Conservation (phyloP, 2,113 vertebrate species). For the Pseudorectes ferrugineus region DNA sequence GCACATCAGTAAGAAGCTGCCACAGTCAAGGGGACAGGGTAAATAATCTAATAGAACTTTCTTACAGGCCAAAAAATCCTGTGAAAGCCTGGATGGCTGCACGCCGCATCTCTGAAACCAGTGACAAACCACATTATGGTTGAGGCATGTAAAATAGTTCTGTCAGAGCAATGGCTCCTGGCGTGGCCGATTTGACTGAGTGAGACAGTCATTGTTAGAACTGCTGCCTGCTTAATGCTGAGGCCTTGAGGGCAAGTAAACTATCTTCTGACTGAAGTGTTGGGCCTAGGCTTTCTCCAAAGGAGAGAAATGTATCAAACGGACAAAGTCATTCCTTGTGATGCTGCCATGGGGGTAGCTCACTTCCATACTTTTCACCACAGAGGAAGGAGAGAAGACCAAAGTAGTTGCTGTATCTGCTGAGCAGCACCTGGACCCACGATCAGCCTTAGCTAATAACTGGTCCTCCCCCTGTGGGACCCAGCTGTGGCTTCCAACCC, state of each 20-base stretch:
- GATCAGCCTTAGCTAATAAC: neutral
- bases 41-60: neutral
- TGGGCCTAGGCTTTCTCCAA: neutral
- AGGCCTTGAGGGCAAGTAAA: neutral
- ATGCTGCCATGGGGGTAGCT: fast-evolving
- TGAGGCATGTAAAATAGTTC: neutral
- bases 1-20: neutral
- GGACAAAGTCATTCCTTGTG: neutral
- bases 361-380: neutral
- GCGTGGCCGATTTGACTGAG: neutral
- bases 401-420: neutral
- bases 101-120: neutral
- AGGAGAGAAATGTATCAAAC: neutral
- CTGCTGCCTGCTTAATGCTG: neutral
- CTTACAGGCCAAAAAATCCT: neutral
- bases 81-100: neutral
- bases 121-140: neutral
- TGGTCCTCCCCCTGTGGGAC: fast-evolving
- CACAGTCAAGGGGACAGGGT: neutral
- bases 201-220: neutral
- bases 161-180: neutral
- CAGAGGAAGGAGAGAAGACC: neutral
- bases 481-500: neutral
- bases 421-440: fast-evolving
- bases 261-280: neutral